Evolutionary conservation across 2,888 invertebrate genomes (phyloP).

Genomic region (Drosophila borealis): DNA sequence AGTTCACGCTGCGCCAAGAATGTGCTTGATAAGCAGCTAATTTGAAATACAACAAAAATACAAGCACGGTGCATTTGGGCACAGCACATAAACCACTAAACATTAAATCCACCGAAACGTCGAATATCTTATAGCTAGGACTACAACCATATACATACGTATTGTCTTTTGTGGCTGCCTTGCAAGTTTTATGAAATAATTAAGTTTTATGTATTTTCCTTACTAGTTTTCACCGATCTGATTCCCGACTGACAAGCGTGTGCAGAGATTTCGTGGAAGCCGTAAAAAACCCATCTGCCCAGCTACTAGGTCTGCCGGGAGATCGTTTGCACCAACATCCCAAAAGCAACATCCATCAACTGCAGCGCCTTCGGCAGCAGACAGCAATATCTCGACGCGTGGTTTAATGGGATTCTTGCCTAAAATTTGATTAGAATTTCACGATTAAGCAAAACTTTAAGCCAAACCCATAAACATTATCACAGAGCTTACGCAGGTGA

Average conservation of each 20-base stretch:
- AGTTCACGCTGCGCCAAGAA: slow-evolving; percentile 74
- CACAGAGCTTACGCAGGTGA: slow-evolving; percentile 51
- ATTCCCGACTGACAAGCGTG: slow-evolving; percentile 41
- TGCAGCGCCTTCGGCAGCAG: slow-evolving; percentile 37
- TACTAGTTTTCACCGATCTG: slow-evolving; percentile 68
- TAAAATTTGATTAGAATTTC: slow-evolving; percentile 77
- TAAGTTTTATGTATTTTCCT: slow-evolving; percentile 80
- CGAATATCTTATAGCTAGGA: slow-evolving; percentile 47
- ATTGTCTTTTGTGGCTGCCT: slow-evolving; percentile 35
- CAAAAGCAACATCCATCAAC: slow-evolving; percentile 51
- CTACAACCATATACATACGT: slow-evolving; percentile 38
- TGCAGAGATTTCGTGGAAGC: slow-evolving; percentile 71
- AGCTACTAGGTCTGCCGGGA: slow-evolving; percentile 33
- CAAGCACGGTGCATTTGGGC: slow-evolving; percentile 38
- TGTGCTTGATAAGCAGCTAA: slow-evolving; percentile 76
- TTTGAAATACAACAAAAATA: slow-evolving; percentile 59
- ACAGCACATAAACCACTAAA: slow-evolving; percentile 72
- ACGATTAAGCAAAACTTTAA: slow-evolving; percentile 63
- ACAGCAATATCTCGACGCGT: slow-evolving; percentile 21
- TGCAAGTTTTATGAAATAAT: slow-evolving; percentile 78
- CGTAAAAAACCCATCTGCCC: slow-evolving; percentile 61
- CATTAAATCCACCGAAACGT: slow-evolving; percentile 62
- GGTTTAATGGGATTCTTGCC: slow-evolving; percentile 65
- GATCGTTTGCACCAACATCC: slow-evolving; percentile 38
- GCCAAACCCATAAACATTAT: slow-evolving; percentile 41